Base-by-base conservation (phyloP, 1,140 invertebrate species). In the Meloidogyne floridensis region DNA sequence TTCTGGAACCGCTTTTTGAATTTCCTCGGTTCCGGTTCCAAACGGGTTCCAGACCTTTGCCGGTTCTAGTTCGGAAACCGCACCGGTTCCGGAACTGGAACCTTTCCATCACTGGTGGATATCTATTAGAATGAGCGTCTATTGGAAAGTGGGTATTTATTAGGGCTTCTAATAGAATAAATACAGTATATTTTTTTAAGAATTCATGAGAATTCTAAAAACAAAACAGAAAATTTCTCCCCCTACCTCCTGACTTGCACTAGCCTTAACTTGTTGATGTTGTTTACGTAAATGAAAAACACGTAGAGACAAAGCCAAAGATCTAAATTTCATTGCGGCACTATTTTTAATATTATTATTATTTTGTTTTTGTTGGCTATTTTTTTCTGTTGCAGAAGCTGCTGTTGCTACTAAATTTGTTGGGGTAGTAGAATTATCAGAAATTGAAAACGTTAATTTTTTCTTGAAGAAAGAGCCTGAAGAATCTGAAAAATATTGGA, bases 281-380 rank as follows among this genome's bases (percentile, higher is more conserved):
- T 75, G 77, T 32, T 80, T 59, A 11, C 83, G 85, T 9, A 87
- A 70, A 70, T 85, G 75, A 70, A 86, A 86, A 18, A 86, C 85
- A 8, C 85, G 83, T 42, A 86, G 70, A 69, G 79, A 82, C 43
- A 86, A 73, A 18, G 85, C 85, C 13, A 86, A 69, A 53, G 85
- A 86, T 20, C 85, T 84, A 70, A 86, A 86, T 59, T 86, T 86
- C 85, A 86, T 86, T 59, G 42, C 20, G 11, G 72, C 72, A 65
- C 59, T 65, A 65, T 65, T 65, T 65, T 65, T 65, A n/a, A 65
- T n/a, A 65, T 65, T 65, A 65, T 32, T 32, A 32, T 65, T 59
- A 13, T 13, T 65, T 65, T 65, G 59, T 65, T 65, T n/a, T 65
- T 65, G 15, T n/a, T 65, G 47, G 4, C 4, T 47, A 47, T 47